phyloP scores from a whole-genome alignment of 2,113 vertebrate species.

The Rhegmatorhina hoffmannsi region DNA sequence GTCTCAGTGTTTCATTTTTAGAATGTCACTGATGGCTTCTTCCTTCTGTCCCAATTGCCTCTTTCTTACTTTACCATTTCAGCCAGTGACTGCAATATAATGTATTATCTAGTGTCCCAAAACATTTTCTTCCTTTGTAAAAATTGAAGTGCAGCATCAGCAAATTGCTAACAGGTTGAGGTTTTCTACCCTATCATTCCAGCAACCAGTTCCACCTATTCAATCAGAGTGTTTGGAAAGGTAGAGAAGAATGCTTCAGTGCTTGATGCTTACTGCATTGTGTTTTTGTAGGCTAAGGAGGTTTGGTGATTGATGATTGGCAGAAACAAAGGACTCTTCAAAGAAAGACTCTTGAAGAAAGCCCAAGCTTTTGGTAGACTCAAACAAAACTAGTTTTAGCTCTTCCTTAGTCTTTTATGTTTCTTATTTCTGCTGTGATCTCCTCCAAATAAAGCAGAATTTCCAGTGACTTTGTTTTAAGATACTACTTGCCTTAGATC shows the following conservation, averaged over 20 bases:
- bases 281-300: not conserved
- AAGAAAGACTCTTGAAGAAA: not conserved
- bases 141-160: not conserved
- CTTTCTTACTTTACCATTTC: not conserved
- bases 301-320: not conserved
- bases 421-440: not conserved
- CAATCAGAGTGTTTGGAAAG: not conserved
- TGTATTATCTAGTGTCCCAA: not conserved
- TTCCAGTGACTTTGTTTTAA: not conserved
- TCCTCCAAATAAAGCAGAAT: not conserved
- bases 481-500: not conserved
- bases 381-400: not conserved
- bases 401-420: not conserved
- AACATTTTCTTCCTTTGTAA: not conserved
- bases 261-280: not conserved
- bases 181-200: not conserved
- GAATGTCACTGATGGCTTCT: not conserved
- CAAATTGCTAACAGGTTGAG: not conserved
- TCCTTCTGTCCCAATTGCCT: not conserved
- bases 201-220: not conserved
- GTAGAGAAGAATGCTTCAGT: not conserved
- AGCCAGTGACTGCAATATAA: not conserved
- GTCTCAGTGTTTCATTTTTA: not conserved
- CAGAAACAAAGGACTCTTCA: not conserved
- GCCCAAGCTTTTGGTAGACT: not conserved